phyloP scores from a whole-genome alignment of 2,888 invertebrate genomes.

The Papilio elwesi region DNA sequence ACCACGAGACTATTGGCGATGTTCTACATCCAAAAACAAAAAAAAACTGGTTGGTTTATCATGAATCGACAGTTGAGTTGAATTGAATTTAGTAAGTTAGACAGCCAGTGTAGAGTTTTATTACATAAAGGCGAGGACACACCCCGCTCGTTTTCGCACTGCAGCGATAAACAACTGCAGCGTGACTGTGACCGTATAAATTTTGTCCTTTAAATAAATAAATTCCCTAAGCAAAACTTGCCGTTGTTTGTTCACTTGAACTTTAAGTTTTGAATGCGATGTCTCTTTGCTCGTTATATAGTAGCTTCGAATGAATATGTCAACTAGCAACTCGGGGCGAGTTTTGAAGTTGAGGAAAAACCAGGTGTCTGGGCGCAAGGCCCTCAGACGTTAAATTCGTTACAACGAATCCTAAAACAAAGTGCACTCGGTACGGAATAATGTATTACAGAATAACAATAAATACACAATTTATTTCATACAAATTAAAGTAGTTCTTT shows the following conservation, averaged over 20 bases:
- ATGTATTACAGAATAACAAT: too few species aligned
- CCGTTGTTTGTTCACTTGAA: conserved; percentile 20
- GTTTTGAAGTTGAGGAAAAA: too few species aligned
- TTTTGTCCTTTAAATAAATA: conserved; percentile 30
- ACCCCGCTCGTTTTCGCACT: conserved; percentile 16
- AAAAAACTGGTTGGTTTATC: not conserved
- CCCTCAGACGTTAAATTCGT: too few species aligned
- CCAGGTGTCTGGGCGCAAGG: too few species aligned
- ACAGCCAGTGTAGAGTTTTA: not conserved
- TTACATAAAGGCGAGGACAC: conserved; percentile 21
- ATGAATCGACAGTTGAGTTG: not conserved
- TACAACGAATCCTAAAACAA: too few species aligned
- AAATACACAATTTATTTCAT: too few species aligned
- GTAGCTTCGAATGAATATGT: too few species aligned
- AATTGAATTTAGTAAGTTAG: not conserved
- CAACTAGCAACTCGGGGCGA: too few species aligned
- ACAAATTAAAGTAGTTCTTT: too few species aligned
- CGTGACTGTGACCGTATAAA: conserved; percentile 20
- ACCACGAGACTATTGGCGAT: too few species aligned
- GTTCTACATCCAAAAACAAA: not conserved
- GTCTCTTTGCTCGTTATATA: too few species aligned
- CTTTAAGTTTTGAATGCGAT: conserved; percentile 10
- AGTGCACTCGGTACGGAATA: too few species aligned
- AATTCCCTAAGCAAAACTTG: conserved; percentile 15
- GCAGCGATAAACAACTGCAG: conserved; percentile 26